phyloP scores from a whole-genome alignment of 2,797 vertebrate genomes.

The Catamblyrhynchus diadema region DNA sequence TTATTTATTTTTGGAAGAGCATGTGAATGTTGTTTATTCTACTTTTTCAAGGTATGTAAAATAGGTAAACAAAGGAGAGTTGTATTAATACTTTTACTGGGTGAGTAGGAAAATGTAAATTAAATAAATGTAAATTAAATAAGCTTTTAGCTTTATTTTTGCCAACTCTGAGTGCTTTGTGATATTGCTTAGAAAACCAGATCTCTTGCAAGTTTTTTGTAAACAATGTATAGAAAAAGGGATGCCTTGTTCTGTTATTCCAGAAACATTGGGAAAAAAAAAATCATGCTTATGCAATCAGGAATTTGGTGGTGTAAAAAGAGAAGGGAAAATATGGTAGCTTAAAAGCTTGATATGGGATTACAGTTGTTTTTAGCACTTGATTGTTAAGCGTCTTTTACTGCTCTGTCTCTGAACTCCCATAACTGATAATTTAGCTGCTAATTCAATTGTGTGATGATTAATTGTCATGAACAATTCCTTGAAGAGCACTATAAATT shows the following conservation, averaged over 20 bases:
- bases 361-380: slow-evolving; percentile 48
- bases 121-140: background rate
- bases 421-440: background rate
- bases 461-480: background rate
- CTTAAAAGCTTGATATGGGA: slow-evolving; percentile 14
- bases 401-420: background rate
- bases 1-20: background rate
- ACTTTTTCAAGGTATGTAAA: background rate
- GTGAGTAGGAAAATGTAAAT: background rate
- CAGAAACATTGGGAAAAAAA: background rate
- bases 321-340: background rate
- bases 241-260: background rate
- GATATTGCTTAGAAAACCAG: background rate
- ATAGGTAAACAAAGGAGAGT: background rate
- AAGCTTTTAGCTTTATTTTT: background rate
- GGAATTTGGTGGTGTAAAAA: background rate
- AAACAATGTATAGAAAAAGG: background rate
- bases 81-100: background rate
- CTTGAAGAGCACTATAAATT: background rate
- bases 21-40: background rate
- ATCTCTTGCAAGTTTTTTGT: background rate
- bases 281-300: background rate
- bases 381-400: background rate
- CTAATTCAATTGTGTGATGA: background rate
- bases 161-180: background rate